A percentile compares a stretch with the other conserved stretches of the same genome.
Conservation (phyloP, 2,888 invertebrate species). For the Drosophila suboccidentalis region DNA sequence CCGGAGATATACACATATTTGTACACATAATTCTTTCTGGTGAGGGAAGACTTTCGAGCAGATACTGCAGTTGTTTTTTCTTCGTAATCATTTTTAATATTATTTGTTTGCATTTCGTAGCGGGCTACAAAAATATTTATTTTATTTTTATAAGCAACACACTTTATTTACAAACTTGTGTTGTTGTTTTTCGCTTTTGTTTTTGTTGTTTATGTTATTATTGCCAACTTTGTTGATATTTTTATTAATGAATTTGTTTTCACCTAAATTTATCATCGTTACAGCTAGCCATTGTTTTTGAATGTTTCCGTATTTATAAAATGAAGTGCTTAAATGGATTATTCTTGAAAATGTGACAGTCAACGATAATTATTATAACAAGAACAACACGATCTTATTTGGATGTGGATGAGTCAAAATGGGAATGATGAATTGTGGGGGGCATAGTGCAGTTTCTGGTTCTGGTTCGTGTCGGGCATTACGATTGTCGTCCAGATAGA, state of each 20-base stretch:
- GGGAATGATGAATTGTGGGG: constrained; percentile 30
- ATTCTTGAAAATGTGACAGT: constrained; percentile 48
- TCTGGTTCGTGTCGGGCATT: constrained; percentile 27
- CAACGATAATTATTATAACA: constrained; percentile 33
- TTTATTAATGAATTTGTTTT: constrained; percentile 53
- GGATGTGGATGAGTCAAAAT: constrained; percentile 39
- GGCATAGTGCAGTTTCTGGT: constrained; percentile 39
- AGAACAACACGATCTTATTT: constrained; percentile 16
- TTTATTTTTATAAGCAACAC: constrained; percentile 52
- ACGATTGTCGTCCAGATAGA: constrained; percentile 22
- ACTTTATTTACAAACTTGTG: constrained; percentile 38
- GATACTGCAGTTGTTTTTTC: constrained; percentile 43
- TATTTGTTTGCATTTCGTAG: constrained; percentile 26
- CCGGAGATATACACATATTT: not conserved
- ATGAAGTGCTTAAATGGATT: constrained; percentile 63
- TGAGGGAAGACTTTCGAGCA: constrained; percentile 14
- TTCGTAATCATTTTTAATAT: constrained; percentile 40
- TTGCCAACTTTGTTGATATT: constrained; percentile 43
- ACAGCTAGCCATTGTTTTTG: constrained; percentile 24
- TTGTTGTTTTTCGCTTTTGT: constrained; percentile 27
- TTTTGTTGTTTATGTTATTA: constrained; percentile 20
- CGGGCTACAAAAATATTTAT: constrained; percentile 61
- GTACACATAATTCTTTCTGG: constrained; percentile 7
- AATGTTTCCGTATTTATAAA: constrained; percentile 53
- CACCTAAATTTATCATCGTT: constrained; percentile 42